phyloP scores from a whole-genome alignment of 1,140 invertebrate genomes.

The Heterodera schachtii region DNA sequence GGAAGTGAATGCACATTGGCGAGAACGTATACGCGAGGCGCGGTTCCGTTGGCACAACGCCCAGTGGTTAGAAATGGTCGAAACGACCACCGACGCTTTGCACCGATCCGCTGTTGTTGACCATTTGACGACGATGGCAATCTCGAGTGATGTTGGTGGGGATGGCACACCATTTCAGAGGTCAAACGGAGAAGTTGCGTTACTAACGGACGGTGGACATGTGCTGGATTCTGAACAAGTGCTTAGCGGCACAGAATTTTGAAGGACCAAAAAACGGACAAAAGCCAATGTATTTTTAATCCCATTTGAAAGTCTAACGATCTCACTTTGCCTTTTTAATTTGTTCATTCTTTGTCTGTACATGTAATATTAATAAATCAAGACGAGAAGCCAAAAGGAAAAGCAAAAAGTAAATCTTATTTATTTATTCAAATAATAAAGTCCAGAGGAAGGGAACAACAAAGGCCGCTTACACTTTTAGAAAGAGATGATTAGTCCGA shows the following conservation, averaged over 20 bases:
- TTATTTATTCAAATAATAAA: too few species aligned
- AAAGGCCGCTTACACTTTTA: too few species aligned
- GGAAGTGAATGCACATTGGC: constrained; percentile 86
- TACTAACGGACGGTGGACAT: constrained; percentile 6
- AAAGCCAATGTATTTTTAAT: background rate
- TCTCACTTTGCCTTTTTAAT: too few species aligned
- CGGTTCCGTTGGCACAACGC: constrained; percentile 94
- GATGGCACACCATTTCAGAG: constrained; percentile 1
- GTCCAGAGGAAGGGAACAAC: too few species aligned
- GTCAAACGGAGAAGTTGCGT: background rate
- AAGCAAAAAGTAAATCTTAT: too few species aligned
- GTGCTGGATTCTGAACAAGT: constrained; percentile 35
- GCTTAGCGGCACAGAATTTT: constrained; percentile 31
- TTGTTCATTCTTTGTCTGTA: too few species aligned
- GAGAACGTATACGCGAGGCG: constrained; percentile 85
- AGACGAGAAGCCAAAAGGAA: too few species aligned
- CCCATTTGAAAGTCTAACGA: background rate
- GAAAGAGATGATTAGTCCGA: too few species aligned
- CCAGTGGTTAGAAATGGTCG: constrained; percentile 95
- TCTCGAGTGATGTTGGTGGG: constrained; percentile 22
- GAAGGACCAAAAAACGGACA: background rate
- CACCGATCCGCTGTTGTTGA: background rate
- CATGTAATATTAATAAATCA: too few species aligned
- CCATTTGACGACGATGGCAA: too few species aligned
- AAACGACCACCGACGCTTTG: constrained; percentile 18